phyloP scores from a whole-genome alignment of 2,888 invertebrate species.

The Mythimna lalbum region DNA sequence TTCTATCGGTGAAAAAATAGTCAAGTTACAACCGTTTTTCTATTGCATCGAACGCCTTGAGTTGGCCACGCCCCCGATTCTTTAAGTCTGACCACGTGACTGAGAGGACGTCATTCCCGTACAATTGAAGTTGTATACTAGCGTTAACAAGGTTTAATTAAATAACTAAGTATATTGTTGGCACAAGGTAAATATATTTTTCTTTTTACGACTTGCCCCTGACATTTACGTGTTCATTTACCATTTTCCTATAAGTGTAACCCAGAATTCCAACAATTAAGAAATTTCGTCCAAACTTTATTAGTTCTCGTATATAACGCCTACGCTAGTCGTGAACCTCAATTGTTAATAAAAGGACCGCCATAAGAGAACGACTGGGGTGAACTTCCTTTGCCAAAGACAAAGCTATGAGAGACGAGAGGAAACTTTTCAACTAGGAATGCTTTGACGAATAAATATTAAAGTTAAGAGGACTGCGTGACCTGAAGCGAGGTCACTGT shows the following conservation, averaged over 20 bases:
- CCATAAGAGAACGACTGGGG: constrained; percentile 8
- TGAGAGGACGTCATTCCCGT: too few relatives aligned
- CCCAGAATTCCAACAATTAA: constrained; percentile 28
- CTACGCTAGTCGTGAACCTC: constrained; percentile 3
- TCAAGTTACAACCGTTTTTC: too few relatives aligned
- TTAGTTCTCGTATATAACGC: constrained; percentile 23
- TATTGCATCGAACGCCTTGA: too few relatives aligned
- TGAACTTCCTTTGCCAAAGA: constrained; percentile 24
- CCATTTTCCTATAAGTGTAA: constrained; percentile 12
- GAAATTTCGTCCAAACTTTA: constrained; percentile 23
- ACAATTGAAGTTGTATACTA: too few relatives aligned
- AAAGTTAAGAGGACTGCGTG: neutral
- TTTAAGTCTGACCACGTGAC: too few relatives aligned
- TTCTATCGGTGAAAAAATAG: too few relatives aligned
- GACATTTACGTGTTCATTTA: constrained; percentile 14
- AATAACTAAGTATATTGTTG: constrained; percentile 19
- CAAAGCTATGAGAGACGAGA: constrained; percentile 4
- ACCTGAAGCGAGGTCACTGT: too few relatives aligned
- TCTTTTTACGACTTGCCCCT: neutral
- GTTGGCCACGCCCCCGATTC: too few relatives aligned
- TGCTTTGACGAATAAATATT: constrained; percentile 32
- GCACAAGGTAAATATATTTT: constrained; percentile 4
- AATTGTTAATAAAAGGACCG: constrained; percentile 27
- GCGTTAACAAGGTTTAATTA: constrained; percentile 14
- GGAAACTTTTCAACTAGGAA: constrained; percentile 23